Conservation (phyloP, 35 echinoderm and acorn worm genomes). For the Apostichopus japonicus region DNA sequence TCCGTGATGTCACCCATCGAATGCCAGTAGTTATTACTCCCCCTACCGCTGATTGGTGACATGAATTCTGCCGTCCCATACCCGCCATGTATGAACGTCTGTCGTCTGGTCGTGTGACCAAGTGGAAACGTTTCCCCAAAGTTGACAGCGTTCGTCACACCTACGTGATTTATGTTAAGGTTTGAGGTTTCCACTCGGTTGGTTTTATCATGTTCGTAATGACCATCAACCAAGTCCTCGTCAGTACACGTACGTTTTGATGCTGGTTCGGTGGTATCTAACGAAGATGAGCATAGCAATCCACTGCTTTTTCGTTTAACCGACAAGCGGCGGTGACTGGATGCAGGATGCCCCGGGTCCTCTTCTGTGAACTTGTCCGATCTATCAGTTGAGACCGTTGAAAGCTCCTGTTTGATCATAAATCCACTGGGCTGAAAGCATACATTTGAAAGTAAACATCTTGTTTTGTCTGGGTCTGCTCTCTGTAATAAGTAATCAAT, state of each 20-base stretch:
- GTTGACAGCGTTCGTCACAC: no score
- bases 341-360: no score
- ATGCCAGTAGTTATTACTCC: not conserved
- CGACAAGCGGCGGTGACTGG: no score
- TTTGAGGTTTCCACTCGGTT: not conserved
- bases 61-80: no score
- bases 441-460: not conserved
- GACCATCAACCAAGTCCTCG: not conserved
- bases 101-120: not conserved
- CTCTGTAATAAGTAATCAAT: slow-evolving; percentile 1
- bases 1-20: not conserved
- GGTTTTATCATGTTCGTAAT: not conserved
- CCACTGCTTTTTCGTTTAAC: not conserved
- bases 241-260: not conserved
- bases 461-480: not conserved
- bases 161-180: not conserved
- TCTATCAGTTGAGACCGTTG: not conserved
- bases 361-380: no score
- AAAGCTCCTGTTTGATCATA: not conserved
- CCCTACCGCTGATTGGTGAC: no score
- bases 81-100: no score
- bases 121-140: not conserved
- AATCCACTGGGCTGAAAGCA: not conserved
- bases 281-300: not conserved
- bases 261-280: not conserved